phyloP scores from a whole-genome alignment of 2,888 invertebrate genomes.

The Aromia moschata region DNA sequence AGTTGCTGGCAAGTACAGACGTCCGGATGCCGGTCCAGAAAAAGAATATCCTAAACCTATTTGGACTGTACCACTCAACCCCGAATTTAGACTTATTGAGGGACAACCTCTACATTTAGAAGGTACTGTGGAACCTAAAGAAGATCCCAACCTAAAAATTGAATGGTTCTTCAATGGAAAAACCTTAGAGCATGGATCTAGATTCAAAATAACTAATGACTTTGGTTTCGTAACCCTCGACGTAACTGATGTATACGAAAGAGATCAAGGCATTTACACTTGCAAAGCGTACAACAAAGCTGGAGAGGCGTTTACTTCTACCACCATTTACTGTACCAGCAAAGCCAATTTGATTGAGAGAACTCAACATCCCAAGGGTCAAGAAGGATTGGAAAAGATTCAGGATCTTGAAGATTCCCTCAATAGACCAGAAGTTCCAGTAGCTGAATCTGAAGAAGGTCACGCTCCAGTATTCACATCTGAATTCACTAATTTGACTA shows the following conservation, averaged over 20 bases:
- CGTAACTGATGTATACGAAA: constrained; percentile 88
- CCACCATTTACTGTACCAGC: constrained; percentile 84
- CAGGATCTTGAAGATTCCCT: constrained; percentile 90
- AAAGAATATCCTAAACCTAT: constrained; percentile 84
- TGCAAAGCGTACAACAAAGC: constrained; percentile 89
- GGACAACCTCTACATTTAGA: constrained; percentile 90
- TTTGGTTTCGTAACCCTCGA: constrained; percentile 97
- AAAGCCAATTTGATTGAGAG: constrained; percentile 86
- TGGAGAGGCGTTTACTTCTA: constrained; percentile 92
- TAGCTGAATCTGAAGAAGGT: constrained; percentile 79
- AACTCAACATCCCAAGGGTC: constrained; percentile 95
- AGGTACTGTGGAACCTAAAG: constrained; percentile 93
- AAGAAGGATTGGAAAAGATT: constrained; percentile 89
- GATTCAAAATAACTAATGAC: constrained; percentile 93
- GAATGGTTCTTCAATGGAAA: constrained; percentile 97
- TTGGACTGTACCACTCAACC: constrained; percentile 83
- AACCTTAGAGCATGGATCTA: constrained; percentile 83
- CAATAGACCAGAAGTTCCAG: constrained; percentile 74
- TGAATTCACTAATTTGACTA: constrained; percentile 82
- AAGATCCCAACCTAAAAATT: constrained; percentile 88
- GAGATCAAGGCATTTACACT: constrained; percentile 94
- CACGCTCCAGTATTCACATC: constrained; percentile 89
- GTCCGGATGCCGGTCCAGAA: constrained; percentile 77
- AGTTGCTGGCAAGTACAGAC: constrained; percentile 74
- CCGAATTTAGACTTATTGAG: constrained; percentile 83